Base-by-base conservation (phyloP, 2,888 invertebrate genomes). In the Gastrophysa polygoni region DNA sequence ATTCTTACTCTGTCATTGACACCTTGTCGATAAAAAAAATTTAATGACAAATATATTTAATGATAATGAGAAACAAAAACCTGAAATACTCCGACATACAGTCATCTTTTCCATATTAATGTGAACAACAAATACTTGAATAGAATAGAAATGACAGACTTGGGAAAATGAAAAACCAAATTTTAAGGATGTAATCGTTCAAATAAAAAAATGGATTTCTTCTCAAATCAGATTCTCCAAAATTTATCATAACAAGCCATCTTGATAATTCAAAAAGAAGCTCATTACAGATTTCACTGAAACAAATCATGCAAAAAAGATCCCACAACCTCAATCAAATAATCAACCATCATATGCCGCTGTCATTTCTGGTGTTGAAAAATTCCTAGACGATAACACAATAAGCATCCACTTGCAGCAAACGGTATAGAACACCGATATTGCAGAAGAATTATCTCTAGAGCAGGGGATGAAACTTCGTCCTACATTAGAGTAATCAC, bases 401-500 rank as follows among this genome's bases (percentile, higher is more conserved):
- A 57, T 61, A 10, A 50, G 56, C 50, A 47, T 21, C n/a, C 49
- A 38, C 38, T 51, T 57, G 11, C 24, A 11, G 43, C 28, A 20
- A 57, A 28, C 7, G 29, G 44, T 38, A 29, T 56, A 20, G 32
- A 52, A 52, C 49, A 55, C 20, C 7, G 50, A 63, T 55, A 47
- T 16, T 59, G 59, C 11, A 47, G 43, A 21, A 51, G 50, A 54
- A 59, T 59, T 16, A 49, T 43, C 14, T 38, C 54, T 20, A 28
- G 44, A 32, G 20, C 34, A 8, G 48, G 47, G n/a, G 28, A 28
- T 21, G 59, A 43, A 20, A 21, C 47, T 11, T 47, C 54, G 7
- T 21, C 43, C 2, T 54, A 52, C 17, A 48, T 58, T 2, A 29
- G 62, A 50, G 32, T 62, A 11, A 62, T 58, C 21, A 57, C 61